Conservation (phyloP, 2,888 invertebrate species). For the Chymomyza fuscimana region DNA sequence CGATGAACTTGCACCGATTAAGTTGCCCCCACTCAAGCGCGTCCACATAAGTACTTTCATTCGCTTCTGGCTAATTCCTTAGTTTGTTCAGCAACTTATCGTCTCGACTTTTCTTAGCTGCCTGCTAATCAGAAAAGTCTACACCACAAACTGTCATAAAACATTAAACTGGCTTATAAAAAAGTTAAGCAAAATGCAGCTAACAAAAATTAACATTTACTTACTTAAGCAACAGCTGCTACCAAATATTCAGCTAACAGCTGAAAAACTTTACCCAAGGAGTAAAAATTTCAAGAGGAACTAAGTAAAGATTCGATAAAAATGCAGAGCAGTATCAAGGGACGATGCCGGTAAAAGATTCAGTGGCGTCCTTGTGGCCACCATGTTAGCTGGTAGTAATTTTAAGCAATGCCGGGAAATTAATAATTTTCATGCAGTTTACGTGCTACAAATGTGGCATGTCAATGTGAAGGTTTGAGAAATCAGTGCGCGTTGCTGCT, state of each 20-base stretch:
- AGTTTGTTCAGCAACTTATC: neutral
- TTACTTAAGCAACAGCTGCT: slow-evolving; percentile 46
- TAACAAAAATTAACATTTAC: slow-evolving; percentile 38
- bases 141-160: neutral
- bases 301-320: slow-evolving; percentile 33
- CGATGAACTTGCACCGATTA: neutral
- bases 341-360: slow-evolving; percentile 6
- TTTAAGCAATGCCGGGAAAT: slow-evolving; percentile 61
- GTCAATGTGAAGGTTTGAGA: neutral
- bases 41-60: neutral
- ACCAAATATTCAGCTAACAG: slow-evolving; percentile 35
- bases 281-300: neutral
- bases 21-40: neutral
- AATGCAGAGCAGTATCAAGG: slow-evolving; percentile 28
- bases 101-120: neutral
- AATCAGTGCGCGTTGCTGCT: neutral
- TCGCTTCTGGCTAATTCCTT: neutral
- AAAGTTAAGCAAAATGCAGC: neutral
- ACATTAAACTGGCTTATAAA: neutral
- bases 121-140: neutral
- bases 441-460: slow-evolving; percentile 8
- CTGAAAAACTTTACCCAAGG: slow-evolving; percentile 23
- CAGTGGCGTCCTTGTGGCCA: slow-evolving; percentile 25
- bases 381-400: slow-evolving; percentile 51
- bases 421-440: slow-evolving; percentile 62